These are phyloP conservation scores for Caenorhabditis macrosperma DNA, from an alignment of 2,888 invertebrate species.

Conservation along the genomic window DNA sequence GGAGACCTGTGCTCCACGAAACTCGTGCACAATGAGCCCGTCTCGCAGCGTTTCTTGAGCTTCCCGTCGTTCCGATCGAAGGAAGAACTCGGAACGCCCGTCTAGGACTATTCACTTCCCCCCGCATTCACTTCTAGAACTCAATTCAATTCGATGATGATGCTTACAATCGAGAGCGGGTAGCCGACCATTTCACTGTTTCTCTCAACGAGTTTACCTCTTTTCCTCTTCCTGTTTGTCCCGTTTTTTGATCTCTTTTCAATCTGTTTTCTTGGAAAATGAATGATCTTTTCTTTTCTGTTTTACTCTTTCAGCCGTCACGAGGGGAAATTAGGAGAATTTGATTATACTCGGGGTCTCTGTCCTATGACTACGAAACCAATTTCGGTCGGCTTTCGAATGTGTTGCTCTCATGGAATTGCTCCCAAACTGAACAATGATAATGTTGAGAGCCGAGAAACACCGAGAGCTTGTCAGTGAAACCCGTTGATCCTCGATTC, in stretches of 20 bases:
- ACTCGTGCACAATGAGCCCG: slow-evolving; percentile 24
- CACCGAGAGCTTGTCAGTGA: too few relatives aligned
- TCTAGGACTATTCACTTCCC: slow-evolving; percentile 6
- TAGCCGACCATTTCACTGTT: slow-evolving; percentile 45
- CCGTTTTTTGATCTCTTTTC: slow-evolving; percentile 26
- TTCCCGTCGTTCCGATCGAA: slow-evolving; percentile 44
- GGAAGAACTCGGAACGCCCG: slow-evolving; percentile 40
- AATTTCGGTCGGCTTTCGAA: too few relatives aligned
- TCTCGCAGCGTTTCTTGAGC: slow-evolving; percentile 32
- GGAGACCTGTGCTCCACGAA: slow-evolving; percentile 42
- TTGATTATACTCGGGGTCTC: too few relatives aligned
- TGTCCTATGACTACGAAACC: too few relatives aligned
- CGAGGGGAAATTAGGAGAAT: too few relatives aligned
- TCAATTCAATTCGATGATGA: slow-evolving; percentile 3
- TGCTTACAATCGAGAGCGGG: slow-evolving; percentile 29
- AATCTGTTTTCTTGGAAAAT: not conserved
- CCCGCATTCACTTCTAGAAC: slow-evolving; percentile 6
- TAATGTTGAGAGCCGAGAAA: too few relatives aligned
- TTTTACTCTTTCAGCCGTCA: not conserved
- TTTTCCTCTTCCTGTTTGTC: slow-evolving; percentile 8
- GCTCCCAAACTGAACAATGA: too few relatives aligned
- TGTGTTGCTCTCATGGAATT: too few relatives aligned
- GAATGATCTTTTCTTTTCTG: not conserved
- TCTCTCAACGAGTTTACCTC: slow-evolving; percentile 40
- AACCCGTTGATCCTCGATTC: too few relatives aligned